Evolutionary conservation across 2,113 vertebrate species (phyloP).

Genomic region (Tenrec ecaudatus): DNA sequence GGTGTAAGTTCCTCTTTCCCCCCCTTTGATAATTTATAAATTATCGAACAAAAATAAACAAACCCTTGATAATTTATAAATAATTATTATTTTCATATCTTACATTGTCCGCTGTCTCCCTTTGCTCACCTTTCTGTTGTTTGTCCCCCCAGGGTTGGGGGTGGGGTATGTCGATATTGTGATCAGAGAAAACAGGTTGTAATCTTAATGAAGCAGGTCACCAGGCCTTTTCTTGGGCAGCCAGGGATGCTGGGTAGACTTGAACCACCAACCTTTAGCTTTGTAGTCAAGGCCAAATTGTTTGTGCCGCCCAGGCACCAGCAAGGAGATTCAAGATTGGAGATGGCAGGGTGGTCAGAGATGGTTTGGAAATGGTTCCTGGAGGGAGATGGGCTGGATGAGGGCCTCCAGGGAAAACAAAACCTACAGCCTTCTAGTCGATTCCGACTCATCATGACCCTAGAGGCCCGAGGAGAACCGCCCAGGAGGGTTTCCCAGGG

Average conservation of each 20-base stretch:
- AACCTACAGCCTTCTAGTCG: not conserved
- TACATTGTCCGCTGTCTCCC: too few relatives aligned
- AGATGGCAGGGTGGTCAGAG: not conserved
- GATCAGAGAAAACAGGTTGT: too few relatives aligned
- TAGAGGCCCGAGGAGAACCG: not conserved
- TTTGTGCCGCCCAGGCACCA: not conserved
- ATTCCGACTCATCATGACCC: not conserved
- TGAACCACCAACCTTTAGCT: not conserved
- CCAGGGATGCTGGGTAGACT: not conserved
- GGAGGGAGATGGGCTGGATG: not conserved
- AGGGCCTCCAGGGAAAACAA: not conserved
- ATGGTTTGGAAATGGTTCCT: not conserved
- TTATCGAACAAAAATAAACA: too few relatives aligned
- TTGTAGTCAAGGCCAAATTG: not conserved
- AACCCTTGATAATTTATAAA: too few relatives aligned
- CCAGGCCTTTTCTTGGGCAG: too few relatives aligned
- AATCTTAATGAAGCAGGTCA: too few relatives aligned
- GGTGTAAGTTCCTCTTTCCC: too few relatives aligned
- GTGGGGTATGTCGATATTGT: too few relatives aligned
- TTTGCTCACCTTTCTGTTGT: too few relatives aligned
- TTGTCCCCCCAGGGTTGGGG: too few relatives aligned
- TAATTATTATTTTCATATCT: too few relatives aligned
- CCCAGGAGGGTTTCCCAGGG: not conserved
- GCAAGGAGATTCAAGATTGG: not conserved
- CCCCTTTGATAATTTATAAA: too few relatives aligned